A percentile compares a stretch with the other conserved stretches of the same genome.
Conservation (phyloP, 2,797 vertebrate genomes). For the Acanthurus tractus region DNA sequence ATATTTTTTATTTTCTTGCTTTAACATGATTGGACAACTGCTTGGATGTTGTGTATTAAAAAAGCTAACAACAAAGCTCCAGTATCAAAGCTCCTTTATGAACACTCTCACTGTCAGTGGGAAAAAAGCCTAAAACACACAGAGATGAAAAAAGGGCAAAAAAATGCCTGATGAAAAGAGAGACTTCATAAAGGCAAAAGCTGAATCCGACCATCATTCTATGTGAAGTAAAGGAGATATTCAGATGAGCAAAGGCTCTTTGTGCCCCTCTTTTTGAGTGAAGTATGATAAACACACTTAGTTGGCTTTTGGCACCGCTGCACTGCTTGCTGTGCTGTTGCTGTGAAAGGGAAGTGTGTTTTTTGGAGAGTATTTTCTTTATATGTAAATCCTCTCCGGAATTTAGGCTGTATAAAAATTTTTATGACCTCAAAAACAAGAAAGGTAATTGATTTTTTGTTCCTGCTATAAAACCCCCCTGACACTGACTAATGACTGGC, state of each 20-base stretch:
- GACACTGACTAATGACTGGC: neutral
- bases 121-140: too few relatives aligned
- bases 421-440: conserved; percentile 6
- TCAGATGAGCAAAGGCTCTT: conserved; percentile 27
- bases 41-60: neutral
- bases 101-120: too few relatives aligned
- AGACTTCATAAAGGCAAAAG: too few relatives aligned
- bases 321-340: conserved; percentile 7
- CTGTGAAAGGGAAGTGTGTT: conserved; percentile 1
- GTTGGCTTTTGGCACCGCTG: conserved; percentile 35
- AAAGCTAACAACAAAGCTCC: too few relatives aligned
- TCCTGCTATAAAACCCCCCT: neutral
- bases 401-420: neutral
- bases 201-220: neutral
- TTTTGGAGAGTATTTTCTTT: neutral
- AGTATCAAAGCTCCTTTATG: too few relatives aligned
- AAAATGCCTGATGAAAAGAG: too few relatives aligned
- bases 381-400: conserved; percentile 33
- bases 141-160: too few relatives aligned
- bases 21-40: neutral
- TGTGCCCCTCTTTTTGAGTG: neutral
- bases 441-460: conserved; percentile 12
- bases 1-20: neutral
- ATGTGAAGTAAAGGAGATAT: neutral
- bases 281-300: conserved; percentile 20